Evolutionary conservation across 2,888 invertebrate species (phyloP).

Genomic region (Metopia argyrocephala): DNA sequence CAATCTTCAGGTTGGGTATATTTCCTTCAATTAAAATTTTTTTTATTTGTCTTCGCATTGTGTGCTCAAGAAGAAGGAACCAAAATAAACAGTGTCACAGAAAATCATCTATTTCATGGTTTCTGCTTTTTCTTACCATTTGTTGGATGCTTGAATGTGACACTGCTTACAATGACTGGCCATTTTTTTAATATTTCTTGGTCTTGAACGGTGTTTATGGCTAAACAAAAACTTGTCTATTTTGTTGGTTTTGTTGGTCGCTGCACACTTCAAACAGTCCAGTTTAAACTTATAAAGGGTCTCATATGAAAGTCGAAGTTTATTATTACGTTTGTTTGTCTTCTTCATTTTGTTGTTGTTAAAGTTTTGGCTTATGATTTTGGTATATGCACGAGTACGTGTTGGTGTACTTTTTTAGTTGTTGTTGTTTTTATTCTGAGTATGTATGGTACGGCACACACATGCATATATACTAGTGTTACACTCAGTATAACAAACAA

Average conservation of each 20-base stretch:
- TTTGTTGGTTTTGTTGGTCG: constrained; percentile 28
- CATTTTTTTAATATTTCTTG: constrained; percentile 41
- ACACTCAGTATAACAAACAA: background rate
- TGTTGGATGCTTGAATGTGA: constrained; percentile 38
- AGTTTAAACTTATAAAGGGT: constrained; percentile 39
- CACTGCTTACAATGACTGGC: constrained; percentile 49
- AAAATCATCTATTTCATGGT: constrained; percentile 49
- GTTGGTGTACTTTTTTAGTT: constrained; percentile 31
- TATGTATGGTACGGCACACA: background rate
- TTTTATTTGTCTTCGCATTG: no score
- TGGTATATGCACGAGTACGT: constrained; percentile 48
- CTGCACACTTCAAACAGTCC: constrained; percentile 48
- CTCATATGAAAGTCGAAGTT: constrained; percentile 40
- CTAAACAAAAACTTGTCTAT: constrained; percentile 5
- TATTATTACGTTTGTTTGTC: constrained; percentile 25
- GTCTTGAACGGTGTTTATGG: constrained; percentile 27
- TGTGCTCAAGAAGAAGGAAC: no score
- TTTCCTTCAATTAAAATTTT: constrained; percentile 9
- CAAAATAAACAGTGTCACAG: constrained; percentile 36
- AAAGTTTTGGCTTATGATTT: constrained; percentile 57
- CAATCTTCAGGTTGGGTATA: background rate
- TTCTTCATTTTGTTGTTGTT: constrained; percentile 27
- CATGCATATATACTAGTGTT: background rate
- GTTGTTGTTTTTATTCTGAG: background rate
- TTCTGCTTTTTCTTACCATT: constrained; percentile 37